phyloP scores from a whole-genome alignment of 2,888 invertebrate genomes.

The Leucoma salicis region DNA sequence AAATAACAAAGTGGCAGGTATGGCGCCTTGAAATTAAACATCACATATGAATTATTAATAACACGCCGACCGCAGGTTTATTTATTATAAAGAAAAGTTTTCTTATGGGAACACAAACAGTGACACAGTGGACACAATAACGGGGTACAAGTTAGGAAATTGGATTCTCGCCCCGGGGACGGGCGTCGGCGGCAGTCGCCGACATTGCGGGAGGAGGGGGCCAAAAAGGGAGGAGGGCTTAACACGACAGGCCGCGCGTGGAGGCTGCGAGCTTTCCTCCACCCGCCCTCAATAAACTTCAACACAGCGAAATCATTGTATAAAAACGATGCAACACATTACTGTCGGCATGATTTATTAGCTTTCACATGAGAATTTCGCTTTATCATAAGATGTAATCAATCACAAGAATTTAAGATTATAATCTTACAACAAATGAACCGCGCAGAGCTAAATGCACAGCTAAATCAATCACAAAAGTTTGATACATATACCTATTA shows the following conservation, averaged over 20 bases:
- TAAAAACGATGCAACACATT: neutral
- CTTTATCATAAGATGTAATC: slow-evolving; percentile 1
- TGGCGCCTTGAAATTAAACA: neutral
- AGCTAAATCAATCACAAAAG: no score
- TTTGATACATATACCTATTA: no score
- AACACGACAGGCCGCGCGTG: slow-evolving; percentile 36
- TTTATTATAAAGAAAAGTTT: slow-evolving; percentile 53
- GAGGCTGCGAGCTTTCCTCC: slow-evolving; percentile 17
- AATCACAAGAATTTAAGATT: slow-evolving; percentile 1
- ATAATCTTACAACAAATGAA: neutral
- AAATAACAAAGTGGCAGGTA: neutral
- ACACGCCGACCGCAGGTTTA: slow-evolving; percentile 36
- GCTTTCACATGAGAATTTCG: neutral
- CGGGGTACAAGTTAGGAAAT: slow-evolving; percentile 70
- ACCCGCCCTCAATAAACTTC: slow-evolving; percentile 18
- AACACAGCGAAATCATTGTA: slow-evolving; percentile 8
- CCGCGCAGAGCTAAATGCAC: no score
- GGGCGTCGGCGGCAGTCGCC: slow-evolving; percentile 38
- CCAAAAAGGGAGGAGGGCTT: slow-evolving; percentile 21
- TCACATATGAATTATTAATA: slow-evolving; percentile 20
- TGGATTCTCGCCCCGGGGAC: slow-evolving; percentile 68
- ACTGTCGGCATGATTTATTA: neutral
- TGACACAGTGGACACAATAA: slow-evolving; percentile 62
- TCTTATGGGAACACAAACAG: slow-evolving; percentile 48
- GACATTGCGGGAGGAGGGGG: slow-evolving; percentile 14